Evolutionary conservation across 2,888 invertebrate species (phyloP).

Genomic region (Ornithoptera priamus): DNA sequence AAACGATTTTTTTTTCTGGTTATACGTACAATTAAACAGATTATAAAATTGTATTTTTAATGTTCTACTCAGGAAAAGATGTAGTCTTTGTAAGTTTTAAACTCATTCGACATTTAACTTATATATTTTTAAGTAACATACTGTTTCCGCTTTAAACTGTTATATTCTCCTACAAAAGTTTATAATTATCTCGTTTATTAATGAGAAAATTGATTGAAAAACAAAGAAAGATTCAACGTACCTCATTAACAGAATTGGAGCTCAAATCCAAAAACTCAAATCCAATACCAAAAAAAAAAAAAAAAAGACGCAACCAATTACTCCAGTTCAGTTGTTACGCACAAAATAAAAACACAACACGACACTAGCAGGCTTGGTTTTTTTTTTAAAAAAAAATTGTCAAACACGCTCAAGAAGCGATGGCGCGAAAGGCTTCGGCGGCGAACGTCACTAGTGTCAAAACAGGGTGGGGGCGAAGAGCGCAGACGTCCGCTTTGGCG

Average conservation of each 20-base stretch:
- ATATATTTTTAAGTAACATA: no score
- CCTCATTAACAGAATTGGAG: slow-evolving; percentile 18
- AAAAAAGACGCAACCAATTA: background rate
- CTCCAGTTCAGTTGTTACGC: slow-evolving; percentile 6
- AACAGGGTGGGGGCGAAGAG: slow-evolving; percentile 21
- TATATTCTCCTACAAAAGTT: no score
- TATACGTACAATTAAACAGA: no score
- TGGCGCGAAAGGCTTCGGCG: slow-evolving; percentile 22
- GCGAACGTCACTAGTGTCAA: slow-evolving; percentile 26
- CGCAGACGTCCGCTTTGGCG: slow-evolving; percentile 28
- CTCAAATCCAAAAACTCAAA: slow-evolving; percentile 17
- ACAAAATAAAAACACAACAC: slow-evolving; percentile 25
- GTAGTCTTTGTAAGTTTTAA: no score
- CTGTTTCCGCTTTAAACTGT: no score
- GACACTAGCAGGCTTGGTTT: slow-evolving; percentile 14
- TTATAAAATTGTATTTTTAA: no score
- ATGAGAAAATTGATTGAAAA: background rate
- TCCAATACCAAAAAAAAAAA: slow-evolving; percentile 17
- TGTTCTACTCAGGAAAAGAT: no score
- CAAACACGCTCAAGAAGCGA: slow-evolving; percentile 10
- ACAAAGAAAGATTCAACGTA: slow-evolving; percentile 10
- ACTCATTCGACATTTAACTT: no score
- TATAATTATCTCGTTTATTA: no score
- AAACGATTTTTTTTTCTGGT: no score
- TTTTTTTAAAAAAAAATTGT: slow-evolving; percentile 17